Evolutionary conservation across 2,113 vertebrate species (phyloP).

Genomic region (Sminthopsis crassicaudata): DNA sequence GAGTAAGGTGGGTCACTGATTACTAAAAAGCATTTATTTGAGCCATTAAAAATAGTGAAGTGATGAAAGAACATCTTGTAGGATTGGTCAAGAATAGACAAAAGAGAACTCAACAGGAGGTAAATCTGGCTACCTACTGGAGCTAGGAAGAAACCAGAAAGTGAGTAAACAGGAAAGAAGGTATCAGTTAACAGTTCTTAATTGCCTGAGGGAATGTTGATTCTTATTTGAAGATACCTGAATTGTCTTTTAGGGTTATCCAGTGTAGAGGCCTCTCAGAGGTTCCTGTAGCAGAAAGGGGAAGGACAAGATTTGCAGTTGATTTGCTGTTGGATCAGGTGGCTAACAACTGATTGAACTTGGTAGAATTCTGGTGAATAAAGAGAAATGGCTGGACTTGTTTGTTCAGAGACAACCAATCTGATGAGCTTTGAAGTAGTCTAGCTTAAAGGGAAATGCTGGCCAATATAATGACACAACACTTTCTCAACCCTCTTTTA

Average conservation of each 20-base stretch:
- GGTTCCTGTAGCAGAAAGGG: not conserved
- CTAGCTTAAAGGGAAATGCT: not conserved
- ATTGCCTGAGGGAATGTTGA: not conserved
- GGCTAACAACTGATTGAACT: not conserved
- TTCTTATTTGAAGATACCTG: not conserved
- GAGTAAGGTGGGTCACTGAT: not conserved
- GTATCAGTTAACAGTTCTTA: not conserved
- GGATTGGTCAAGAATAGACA: not conserved
- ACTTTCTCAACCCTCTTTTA: not conserved
- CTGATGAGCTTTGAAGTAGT: too few relatives aligned
- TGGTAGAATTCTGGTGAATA: not conserved
- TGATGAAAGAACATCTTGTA: not conserved
- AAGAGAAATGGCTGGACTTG: not conserved
- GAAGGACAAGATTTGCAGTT: not conserved
- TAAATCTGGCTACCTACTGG: not conserved
- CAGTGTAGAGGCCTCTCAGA: not conserved
- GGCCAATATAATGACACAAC: not conserved
- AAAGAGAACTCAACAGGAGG: not conserved
- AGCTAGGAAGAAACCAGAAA: not conserved
- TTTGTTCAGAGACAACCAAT: not conserved
- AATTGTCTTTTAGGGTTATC: not conserved
- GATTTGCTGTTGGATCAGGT: not conserved
- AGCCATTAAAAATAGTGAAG: not conserved
- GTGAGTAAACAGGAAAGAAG: not conserved
- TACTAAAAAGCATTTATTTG: not conserved